Percentiles rank a stretch among this genome's conserved stretches.
These are phyloP conservation scores for Saxidomus purpurata DNA, from an alignment of 1,140 invertebrate genomes.

Conservation along the genomic window DNA sequence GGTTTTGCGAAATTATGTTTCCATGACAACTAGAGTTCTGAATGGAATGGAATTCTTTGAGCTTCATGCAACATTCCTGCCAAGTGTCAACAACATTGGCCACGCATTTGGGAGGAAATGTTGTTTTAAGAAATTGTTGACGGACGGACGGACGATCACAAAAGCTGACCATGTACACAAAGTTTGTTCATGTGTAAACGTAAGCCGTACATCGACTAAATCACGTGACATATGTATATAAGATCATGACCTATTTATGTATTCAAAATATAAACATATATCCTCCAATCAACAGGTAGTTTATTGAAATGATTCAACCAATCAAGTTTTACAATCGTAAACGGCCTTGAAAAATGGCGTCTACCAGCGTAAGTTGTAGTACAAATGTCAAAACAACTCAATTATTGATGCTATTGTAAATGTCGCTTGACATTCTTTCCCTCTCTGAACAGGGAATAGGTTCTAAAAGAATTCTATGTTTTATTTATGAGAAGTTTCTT, in stretches of 20 bases:
- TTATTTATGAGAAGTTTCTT: neutral
- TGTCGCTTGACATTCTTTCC: neutral
- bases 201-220: neutral
- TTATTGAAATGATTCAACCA: constrained; percentile 48
- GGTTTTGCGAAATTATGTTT: too few relatives aligned
- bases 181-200: too few relatives aligned
- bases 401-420: neutral
- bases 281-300: constrained; percentile 63
- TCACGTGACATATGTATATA: neutral
- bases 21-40: too few relatives aligned
- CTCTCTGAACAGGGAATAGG: neutral
- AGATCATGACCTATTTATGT: constrained; percentile 12
- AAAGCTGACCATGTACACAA: too few relatives aligned
- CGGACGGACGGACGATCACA: too few relatives aligned
- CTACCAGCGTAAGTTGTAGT: constrained; percentile 71
- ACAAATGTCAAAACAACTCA: constrained; percentile 54
- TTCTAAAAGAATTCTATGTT: neutral
- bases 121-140: too few relatives aligned
- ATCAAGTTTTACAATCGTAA: constrained; percentile 44
- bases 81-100: too few relatives aligned
- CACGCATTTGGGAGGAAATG: too few relatives aligned
- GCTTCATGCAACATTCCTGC: too few relatives aligned
- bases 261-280: constrained; percentile 23
- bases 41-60: too few relatives aligned
- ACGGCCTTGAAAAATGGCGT: constrained; percentile 70